Percentiles rank a stretch among this genome's conserved stretches.
These are phyloP conservation scores for Procambarus virginalis DNA, from an alignment of 1,140 invertebrate genomes.

Conservation along the genomic window DNA sequence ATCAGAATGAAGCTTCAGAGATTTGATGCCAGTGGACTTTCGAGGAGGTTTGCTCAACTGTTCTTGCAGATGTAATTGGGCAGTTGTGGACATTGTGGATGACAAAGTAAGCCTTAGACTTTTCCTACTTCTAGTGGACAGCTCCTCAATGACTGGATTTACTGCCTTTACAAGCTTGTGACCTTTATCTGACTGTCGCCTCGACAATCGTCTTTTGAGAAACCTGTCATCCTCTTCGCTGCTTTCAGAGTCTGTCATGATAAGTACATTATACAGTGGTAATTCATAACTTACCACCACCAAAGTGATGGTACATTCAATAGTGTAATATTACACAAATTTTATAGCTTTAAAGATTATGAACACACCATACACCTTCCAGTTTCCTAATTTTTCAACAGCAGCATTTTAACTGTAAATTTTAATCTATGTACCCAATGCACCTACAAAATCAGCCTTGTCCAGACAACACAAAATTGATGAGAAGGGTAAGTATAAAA, in stretches of 20 bases:
- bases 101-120: conserved; percentile 16
- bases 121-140: conserved; percentile 2
- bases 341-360: no score
- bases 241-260: conserved; percentile 31
- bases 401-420: no score
- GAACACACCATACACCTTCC: no score
- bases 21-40: not conserved
- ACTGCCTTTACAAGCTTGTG: not conserved
- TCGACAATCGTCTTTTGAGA: not conserved
- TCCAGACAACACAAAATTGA: no score
- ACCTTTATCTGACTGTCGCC: not conserved
- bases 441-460: no score
- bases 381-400: no score
- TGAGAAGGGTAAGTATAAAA: no score
- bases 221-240: conserved; percentile 30
- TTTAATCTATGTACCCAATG: no score
- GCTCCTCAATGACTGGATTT: not conserved
- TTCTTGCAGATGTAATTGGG: not conserved
- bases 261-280: not conserved
- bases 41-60: not conserved
- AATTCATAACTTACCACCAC: not conserved
- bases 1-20: not conserved
- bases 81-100: not conserved
- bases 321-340: no score
- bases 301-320: no score